Evolutionary conservation across 2,797 vertebrate species (phyloP).

Genomic region (Anguilla anguilla): DNA sequence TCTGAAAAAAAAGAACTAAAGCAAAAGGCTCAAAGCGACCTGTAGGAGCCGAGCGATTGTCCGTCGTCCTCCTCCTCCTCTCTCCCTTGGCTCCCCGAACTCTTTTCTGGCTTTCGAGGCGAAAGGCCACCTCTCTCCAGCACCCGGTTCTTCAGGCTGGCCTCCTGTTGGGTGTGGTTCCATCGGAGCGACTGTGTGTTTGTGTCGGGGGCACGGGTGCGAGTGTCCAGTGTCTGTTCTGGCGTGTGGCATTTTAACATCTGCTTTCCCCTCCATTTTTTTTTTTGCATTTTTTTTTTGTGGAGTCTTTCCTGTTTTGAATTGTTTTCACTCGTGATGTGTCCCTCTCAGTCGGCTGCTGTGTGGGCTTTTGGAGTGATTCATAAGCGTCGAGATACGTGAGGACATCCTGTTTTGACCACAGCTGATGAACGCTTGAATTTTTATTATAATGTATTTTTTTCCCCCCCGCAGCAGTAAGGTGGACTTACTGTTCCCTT

Average conservation of each 20-base stretch:
- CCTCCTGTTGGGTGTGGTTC: background rate
- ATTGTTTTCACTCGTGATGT: background rate
- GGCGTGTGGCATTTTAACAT: background rate
- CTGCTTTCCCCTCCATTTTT: background rate
- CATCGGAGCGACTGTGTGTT: background rate
- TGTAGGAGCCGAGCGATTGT: background rate
- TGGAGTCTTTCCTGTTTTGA: slow-evolving; percentile 18
- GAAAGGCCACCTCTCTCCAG: slow-evolving; percentile 4
- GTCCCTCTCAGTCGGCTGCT: background rate
- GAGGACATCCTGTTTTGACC: background rate
- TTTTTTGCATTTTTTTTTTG: background rate
- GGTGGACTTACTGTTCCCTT: background rate
- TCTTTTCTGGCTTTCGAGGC: background rate
- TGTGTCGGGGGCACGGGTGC: background rate
- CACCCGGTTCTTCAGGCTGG: slow-evolving; percentile 10
- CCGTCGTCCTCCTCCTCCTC: background rate
- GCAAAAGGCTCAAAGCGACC: background rate
- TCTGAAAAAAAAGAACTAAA: background rate
- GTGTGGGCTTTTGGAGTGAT: background rate
- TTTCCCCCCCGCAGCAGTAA: background rate
- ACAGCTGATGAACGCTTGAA: background rate
- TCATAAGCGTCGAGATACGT: background rate
- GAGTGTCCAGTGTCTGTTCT: background rate
- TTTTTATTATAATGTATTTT: background rate
- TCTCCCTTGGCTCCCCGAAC: background rate